phyloP scores from a whole-genome alignment of 2,797 vertebrate species.

The Platalea minor region DNA sequence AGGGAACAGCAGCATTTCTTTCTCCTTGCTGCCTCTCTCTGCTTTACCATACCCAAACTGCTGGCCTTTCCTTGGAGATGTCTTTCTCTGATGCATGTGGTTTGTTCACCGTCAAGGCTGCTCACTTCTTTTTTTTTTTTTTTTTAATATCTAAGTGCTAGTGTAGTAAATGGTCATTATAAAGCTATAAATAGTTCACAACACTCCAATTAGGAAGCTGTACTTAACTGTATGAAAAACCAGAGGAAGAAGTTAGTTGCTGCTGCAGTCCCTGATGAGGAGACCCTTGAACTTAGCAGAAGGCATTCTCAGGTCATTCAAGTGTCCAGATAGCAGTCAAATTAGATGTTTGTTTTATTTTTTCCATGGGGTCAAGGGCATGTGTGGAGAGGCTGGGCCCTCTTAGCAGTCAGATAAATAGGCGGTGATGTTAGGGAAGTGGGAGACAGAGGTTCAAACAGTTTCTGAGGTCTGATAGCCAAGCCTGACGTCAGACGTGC shows the following conservation, averaged over 20 bases:
- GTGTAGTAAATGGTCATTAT: background rate
- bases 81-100: background rate
- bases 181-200: slow-evolving; percentile 44
- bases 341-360: background rate
- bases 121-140: background rate
- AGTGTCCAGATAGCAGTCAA: background rate
- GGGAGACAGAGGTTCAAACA: accelerated
- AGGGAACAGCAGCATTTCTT: background rate
- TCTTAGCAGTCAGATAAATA: background rate
- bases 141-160: background rate
- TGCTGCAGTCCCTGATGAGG: background rate
- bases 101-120: background rate
- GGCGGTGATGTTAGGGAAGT: background rate
- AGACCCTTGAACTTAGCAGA: slow-evolving; percentile 1
- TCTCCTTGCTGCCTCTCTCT: background rate
- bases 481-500: accelerated
- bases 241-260: background rate
- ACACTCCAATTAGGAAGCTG: slow-evolving; percentile 14
- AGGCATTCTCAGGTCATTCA: background rate
- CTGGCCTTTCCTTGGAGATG: background rate
- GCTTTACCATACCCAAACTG: background rate
- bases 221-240: background rate
- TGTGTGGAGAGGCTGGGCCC: background rate
- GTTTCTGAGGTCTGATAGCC: background rate
- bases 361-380: background rate